Conservation (phyloP, 1,140 invertebrate genomes). For the Lamellibrachia luymesi region DNA sequence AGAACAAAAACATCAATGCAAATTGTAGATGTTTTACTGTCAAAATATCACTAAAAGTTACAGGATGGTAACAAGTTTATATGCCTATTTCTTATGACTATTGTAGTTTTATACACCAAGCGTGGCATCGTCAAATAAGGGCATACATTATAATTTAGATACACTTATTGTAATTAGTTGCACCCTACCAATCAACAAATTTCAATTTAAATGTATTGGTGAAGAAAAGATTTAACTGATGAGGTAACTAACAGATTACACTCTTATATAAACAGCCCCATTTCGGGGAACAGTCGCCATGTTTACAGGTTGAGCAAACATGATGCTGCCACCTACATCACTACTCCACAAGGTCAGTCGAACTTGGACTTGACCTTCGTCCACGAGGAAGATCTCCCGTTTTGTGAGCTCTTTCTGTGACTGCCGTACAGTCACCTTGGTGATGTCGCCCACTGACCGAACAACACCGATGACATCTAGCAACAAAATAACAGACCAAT, state of each 20-base stretch:
- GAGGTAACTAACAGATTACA: too few species aligned
- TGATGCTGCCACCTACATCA: slow-evolving; percentile 43
- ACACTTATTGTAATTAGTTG: not conserved
- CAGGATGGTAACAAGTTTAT: too few species aligned
- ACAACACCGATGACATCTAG: slow-evolving; percentile 87
- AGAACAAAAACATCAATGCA: not conserved
- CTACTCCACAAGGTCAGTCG: slow-evolving; percentile 63
- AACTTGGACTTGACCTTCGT: slow-evolving; percentile 78
- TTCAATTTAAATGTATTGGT: not conserved
- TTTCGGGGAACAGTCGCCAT: not conserved
- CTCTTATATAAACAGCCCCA: not conserved
- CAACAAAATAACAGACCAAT: not conserved
- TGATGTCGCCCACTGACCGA: slow-evolving; percentile 61
- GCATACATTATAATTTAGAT: too few species aligned
- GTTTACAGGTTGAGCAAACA: not conserved
- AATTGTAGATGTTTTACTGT: too few species aligned
- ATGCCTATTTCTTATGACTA: not conserved
- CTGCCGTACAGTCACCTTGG: slow-evolving; percentile 62
- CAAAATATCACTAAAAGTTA: too few species aligned
- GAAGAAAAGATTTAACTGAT: too few species aligned
- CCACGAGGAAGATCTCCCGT: slow-evolving; percentile 83
- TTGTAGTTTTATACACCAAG: not conserved
- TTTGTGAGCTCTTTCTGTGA: slow-evolving; percentile 85
- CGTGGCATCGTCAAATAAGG: not conserved
- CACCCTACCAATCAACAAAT: not conserved